phyloP scores from a whole-genome alignment of 2,113 vertebrate genomes.

The Junco hyemalis region DNA sequence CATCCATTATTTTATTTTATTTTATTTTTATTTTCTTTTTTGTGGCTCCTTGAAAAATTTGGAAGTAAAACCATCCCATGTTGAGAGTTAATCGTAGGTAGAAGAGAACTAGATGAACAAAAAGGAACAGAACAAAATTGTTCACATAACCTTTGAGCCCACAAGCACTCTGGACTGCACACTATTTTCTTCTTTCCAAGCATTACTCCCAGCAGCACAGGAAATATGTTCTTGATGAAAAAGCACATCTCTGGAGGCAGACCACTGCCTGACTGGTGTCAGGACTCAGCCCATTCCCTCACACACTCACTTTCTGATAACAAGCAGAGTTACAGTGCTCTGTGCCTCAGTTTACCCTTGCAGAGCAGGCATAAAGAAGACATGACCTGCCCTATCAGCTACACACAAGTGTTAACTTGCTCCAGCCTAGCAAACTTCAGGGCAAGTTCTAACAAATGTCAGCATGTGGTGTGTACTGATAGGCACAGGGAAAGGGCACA shows the following conservation, averaged over 20 bases:
- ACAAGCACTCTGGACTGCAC: background rate
- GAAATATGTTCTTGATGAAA: background rate
- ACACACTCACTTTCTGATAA: background rate
- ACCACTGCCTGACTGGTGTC: background rate
- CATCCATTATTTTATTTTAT: background rate
- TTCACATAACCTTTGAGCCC: background rate
- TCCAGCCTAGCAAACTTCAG: background rate
- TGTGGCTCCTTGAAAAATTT: background rate
- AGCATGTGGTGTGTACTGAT: background rate
- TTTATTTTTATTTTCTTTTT: background rate
- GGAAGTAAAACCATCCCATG: background rate
- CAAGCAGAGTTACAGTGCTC: background rate
- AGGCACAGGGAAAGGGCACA: conserved; percentile 2
- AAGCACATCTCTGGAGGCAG: background rate
- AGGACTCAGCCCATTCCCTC: background rate
- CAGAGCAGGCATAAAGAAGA: background rate
- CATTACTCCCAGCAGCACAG: background rate
- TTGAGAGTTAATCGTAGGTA: background rate
- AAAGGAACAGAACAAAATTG: background rate
- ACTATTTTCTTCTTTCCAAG: background rate
- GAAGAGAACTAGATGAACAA: background rate
- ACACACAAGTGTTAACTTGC: background rate
- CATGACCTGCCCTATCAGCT: background rate
- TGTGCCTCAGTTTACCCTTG: conserved; percentile 47
- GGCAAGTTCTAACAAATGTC: conserved; percentile 31